Conservation (phyloP, 2,113 vertebrate species). For the Festucalex cinctus region DNA sequence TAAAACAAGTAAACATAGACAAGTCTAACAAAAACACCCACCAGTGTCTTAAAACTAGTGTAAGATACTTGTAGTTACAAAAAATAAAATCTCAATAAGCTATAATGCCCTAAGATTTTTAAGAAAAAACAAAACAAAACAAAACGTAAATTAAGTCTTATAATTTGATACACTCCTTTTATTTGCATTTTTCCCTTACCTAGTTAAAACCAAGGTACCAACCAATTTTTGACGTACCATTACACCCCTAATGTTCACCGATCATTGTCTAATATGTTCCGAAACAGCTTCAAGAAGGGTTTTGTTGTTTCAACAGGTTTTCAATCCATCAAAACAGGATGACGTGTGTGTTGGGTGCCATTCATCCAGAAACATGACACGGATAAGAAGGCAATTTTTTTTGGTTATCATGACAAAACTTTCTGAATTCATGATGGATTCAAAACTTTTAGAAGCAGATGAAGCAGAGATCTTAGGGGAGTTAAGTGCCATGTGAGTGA, state of each 20-base stretch:
- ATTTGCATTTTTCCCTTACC: too few relatives aligned
- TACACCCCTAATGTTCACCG: background rate
- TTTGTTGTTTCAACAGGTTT: slow-evolving; percentile 4
- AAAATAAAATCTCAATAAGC: too few relatives aligned
- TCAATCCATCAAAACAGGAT: slow-evolving; percentile 49
- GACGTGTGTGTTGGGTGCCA: background rate
- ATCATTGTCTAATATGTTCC: background rate
- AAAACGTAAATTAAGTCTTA: too few relatives aligned
- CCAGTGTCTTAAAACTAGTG: too few relatives aligned
- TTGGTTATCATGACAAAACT: background rate
- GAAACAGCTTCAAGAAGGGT: background rate
- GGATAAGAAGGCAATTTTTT: background rate
- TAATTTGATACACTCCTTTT: too few relatives aligned
- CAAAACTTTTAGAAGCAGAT: slow-evolving; percentile 19
- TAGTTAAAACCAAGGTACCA: background rate
- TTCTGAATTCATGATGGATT: slow-evolving; percentile 40
- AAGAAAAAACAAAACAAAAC: too few relatives aligned
- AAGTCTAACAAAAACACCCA: too few relatives aligned
- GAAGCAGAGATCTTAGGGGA: background rate
- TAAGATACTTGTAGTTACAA: too few relatives aligned
- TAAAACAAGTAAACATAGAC: too few relatives aligned
- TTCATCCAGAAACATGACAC: too few relatives aligned
- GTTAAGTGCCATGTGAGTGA: background rate
- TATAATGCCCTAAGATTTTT: too few relatives aligned
- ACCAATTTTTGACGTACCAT: background rate